A percentile compares a stretch with the other conserved stretches of the same genome.
Conservation (phyloP, 2,113 vertebrate species). For the Dicerorhinus sumatrensis region DNA sequence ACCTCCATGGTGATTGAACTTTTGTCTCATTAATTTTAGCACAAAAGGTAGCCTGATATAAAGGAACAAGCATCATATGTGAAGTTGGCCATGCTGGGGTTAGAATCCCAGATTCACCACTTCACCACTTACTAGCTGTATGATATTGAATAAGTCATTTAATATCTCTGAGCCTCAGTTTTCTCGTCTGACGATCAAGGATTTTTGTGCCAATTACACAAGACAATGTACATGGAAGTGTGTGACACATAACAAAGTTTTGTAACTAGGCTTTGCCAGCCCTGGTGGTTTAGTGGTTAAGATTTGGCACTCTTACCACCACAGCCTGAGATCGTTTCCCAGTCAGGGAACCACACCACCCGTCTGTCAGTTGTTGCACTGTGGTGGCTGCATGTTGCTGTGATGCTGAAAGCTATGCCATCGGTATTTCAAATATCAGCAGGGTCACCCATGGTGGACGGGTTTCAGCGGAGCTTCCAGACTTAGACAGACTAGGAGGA, state of each 20-base stretch:
- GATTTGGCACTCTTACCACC: too few relatives aligned
- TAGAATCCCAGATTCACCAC: slow-evolving; percentile 5
- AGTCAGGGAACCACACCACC: too few relatives aligned
- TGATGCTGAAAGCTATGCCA: too few relatives aligned
- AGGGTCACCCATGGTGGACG: too few relatives aligned
- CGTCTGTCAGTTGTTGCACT: too few relatives aligned
- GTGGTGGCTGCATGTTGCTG: too few relatives aligned
- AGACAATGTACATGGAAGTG: neutral
- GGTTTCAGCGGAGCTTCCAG: too few relatives aligned
- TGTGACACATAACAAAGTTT: neutral
- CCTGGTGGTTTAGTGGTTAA: too few relatives aligned
- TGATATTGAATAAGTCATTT: slow-evolving; percentile 34
- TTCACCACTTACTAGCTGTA: neutral
- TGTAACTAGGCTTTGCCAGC: neutral
- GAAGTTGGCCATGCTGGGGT: neutral
- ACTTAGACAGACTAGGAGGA: too few relatives aligned
- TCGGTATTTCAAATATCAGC: too few relatives aligned
- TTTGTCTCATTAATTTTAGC: slow-evolving; percentile 4
- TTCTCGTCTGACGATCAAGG: slow-evolving; percentile 17
- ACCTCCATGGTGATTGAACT: neutral
- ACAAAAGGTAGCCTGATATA: neutral
- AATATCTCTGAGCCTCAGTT: neutral
- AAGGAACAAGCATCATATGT: neutral
- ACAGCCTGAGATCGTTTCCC: too few relatives aligned
- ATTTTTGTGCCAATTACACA: neutral